These are phyloP conservation scores for Chaetura pelagica DNA, from an alignment of 2,113 vertebrate species.

Conservation along the genomic window DNA sequence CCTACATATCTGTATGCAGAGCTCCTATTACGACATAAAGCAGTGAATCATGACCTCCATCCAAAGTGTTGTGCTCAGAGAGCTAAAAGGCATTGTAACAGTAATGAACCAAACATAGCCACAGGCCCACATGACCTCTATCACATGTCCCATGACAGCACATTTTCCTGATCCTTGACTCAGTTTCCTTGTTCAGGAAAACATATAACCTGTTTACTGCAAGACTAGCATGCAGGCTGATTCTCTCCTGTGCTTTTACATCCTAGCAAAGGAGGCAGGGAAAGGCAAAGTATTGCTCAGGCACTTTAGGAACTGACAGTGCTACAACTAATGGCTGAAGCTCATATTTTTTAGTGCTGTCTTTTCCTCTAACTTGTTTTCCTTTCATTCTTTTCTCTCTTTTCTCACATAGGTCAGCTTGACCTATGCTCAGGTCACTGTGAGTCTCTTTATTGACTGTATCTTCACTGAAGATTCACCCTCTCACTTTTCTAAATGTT, in stretches of 20 bases:
- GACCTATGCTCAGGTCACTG: neutral
- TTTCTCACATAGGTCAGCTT: neutral
- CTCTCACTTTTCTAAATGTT: neutral
- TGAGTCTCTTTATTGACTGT: neutral
- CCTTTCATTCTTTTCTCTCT: neutral
- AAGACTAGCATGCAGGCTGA: neutral
- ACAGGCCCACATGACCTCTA: neutral
- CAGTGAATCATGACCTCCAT: neutral
- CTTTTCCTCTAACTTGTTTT: conserved; percentile 19
- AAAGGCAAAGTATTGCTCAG: neutral
- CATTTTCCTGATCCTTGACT: neutral
- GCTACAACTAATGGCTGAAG: neutral
- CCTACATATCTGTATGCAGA: neutral
- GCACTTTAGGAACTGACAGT: neutral
- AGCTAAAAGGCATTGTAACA: neutral
- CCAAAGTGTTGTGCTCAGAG: neutral
- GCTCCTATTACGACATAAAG: neutral
- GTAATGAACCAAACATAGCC: neutral
- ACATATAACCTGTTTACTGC: neutral
- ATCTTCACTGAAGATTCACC: neutral
- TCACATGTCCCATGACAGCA: neutral
- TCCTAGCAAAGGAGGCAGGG: neutral
- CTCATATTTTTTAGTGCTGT: neutral
- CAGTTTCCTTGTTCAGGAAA: neutral
- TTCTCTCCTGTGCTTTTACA: neutral